Evolutionary conservation across 2,888 invertebrate species (phyloP).

Genomic region (Morpho deidamia): DNA sequence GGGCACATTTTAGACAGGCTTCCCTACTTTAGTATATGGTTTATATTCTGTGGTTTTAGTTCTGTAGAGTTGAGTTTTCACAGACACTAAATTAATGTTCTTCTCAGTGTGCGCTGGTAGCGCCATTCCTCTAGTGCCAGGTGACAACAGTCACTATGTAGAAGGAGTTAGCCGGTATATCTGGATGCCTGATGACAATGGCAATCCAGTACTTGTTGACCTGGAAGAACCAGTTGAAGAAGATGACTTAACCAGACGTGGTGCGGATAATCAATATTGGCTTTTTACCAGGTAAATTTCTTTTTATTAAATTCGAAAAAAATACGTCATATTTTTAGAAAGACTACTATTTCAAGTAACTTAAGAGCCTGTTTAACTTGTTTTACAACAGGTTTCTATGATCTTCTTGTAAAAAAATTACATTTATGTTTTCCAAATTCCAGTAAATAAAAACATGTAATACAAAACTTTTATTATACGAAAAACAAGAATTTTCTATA

Average conservation of each 20-base stretch:
- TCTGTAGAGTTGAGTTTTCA: no score
- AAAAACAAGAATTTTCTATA: no score
- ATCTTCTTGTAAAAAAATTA: no score
- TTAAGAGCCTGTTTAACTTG: no score
- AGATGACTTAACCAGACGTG: slow-evolving; percentile 39
- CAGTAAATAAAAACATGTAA: no score
- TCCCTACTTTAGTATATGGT: no score
- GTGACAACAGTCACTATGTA: slow-evolving; percentile 63
- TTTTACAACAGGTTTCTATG: no score
- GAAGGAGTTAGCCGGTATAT: slow-evolving; percentile 63
- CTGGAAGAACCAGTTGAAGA: slow-evolving; percentile 41
- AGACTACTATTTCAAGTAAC: not conserved
- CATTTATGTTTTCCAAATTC: no score
- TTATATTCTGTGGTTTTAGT: no score
- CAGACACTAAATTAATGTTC: slow-evolving; percentile 3
- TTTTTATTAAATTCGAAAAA: not conserved
- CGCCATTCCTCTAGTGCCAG: slow-evolving; percentile 44
- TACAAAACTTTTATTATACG: no score
- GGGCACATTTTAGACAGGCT: no score
- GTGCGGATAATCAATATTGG: slow-evolving; percentile 54
- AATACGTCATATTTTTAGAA: no score
- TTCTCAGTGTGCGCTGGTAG: slow-evolving; percentile 44
- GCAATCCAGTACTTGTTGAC: slow-evolving; percentile 51
- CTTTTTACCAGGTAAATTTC: slow-evolving; percentile 41
- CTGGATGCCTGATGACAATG: slow-evolving; percentile 65